Conservation (phyloP, 2,797 vertebrate species). For the Oceanodroma leucorhoa region DNA sequence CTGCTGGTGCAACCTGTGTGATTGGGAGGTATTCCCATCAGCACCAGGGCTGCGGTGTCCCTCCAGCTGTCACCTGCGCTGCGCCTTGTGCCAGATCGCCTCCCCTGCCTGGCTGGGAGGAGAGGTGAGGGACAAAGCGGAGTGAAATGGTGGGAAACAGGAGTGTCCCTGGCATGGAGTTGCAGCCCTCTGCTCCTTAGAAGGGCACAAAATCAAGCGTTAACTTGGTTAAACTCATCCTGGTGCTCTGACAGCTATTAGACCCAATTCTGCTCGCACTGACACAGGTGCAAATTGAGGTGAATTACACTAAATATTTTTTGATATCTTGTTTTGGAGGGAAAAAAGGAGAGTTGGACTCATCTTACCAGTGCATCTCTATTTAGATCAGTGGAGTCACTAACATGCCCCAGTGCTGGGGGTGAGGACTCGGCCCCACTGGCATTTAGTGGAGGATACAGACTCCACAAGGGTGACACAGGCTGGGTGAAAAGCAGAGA, state of each 20-base stretch:
- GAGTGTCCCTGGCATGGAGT: not conserved
- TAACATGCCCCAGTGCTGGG: not conserved
- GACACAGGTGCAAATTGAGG: not conserved
- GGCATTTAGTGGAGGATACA: not conserved
- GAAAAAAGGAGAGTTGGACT: not conserved
- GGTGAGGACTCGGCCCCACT: not conserved
- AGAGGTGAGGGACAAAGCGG: not conserved
- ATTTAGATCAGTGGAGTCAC: not conserved
- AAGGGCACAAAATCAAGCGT: not conserved
- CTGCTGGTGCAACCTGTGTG: not conserved
- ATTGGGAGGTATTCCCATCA: not conserved
- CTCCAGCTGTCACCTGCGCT: not conserved
- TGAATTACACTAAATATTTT: not conserved
- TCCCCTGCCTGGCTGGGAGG: not conserved
- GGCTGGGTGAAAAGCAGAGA: not conserved
- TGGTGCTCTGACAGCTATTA: not conserved
- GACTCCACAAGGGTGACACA: not conserved
- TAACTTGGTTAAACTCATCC: not conserved
- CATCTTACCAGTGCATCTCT: not conserved
- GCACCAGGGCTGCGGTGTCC: rapidly evolving
- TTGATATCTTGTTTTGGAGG: not conserved
- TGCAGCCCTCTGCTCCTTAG: not conserved
- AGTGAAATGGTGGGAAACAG: not conserved
- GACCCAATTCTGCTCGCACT: not conserved
- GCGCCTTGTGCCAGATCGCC: not conserved